phyloP scores from a whole-genome alignment of 2,113 vertebrate genomes.

The Actinemys pallida region DNA sequence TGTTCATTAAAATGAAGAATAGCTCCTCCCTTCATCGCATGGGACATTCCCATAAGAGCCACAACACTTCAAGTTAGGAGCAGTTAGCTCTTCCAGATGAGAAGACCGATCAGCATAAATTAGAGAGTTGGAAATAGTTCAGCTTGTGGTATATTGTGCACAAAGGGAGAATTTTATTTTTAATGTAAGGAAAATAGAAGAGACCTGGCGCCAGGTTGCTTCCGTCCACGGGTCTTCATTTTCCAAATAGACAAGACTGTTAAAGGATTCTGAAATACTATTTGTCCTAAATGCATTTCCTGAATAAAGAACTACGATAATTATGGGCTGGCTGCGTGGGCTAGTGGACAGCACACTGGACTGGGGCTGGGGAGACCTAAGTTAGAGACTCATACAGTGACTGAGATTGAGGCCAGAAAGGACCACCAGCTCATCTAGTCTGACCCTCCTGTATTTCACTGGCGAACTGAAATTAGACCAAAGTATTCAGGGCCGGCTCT shows the following conservation, averaged over 20 bases:
- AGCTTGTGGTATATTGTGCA: fast-evolving
- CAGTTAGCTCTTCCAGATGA: not conserved
- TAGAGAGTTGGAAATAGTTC: not conserved
- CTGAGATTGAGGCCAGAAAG: too few species aligned
- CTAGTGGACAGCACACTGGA: not conserved
- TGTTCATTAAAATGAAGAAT: not conserved
- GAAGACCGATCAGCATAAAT: not conserved
- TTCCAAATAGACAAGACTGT: not conserved
- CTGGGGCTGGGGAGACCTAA: not conserved
- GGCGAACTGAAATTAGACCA: not conserved
- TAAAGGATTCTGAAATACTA: not conserved
- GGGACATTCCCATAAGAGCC: not conserved
- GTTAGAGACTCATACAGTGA: too few species aligned
- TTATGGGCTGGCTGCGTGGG: not conserved
- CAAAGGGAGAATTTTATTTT: not conserved
- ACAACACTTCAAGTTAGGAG: not conserved
- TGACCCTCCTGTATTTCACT: not conserved
- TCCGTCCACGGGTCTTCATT: not conserved
- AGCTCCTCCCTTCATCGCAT: not conserved
- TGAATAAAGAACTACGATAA: not conserved
- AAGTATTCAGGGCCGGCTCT: too few species aligned
- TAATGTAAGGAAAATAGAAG: not conserved
- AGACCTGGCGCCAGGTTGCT: fast-evolving
- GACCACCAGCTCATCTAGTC: too few species aligned
- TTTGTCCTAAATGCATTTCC: fast-evolving